Conservation (phyloP, 1,140 invertebrate species). For the Bombus pascuorum region DNA sequence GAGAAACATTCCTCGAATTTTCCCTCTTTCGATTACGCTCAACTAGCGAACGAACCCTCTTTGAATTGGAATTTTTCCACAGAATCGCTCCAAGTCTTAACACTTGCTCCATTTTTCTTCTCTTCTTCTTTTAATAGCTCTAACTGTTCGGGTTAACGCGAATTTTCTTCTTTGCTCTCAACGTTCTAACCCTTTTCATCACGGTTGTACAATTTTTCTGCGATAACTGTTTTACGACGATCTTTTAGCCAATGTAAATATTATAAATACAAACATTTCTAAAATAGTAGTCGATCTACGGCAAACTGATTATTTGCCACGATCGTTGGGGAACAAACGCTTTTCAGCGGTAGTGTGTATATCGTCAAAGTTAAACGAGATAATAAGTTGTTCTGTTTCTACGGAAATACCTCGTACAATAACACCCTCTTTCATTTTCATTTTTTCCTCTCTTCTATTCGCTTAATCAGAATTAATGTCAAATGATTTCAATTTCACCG, state of each 20-base stretch:
- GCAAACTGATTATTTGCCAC: too few species aligned
- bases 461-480: not conserved
- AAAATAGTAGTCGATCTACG: too few species aligned
- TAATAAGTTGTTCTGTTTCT: not conserved
- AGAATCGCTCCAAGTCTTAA: not conserved
- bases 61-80: not conserved
- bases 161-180: too few species aligned
- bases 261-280: too few species aligned
- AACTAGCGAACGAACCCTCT: not conserved
- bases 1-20: conserved; percentile 40
- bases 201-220: too few species aligned
- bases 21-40: conserved; percentile 32
- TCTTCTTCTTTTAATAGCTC: not conserved
- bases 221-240: too few species aligned
- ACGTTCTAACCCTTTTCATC: too few species aligned
- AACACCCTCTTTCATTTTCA: not conserved
- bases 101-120: not conserved
- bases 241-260: too few species aligned
- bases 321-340: too few species aligned
- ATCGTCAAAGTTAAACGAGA: not conserved
- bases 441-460: not conserved
- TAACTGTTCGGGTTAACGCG: not conserved
- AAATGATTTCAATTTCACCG: conserved; percentile 19
- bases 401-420: not conserved
- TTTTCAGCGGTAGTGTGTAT: too few species aligned